These are phyloP conservation scores for Octodon degus DNA, from an alignment of 2,113 vertebrate species.

Conservation along the genomic window DNA sequence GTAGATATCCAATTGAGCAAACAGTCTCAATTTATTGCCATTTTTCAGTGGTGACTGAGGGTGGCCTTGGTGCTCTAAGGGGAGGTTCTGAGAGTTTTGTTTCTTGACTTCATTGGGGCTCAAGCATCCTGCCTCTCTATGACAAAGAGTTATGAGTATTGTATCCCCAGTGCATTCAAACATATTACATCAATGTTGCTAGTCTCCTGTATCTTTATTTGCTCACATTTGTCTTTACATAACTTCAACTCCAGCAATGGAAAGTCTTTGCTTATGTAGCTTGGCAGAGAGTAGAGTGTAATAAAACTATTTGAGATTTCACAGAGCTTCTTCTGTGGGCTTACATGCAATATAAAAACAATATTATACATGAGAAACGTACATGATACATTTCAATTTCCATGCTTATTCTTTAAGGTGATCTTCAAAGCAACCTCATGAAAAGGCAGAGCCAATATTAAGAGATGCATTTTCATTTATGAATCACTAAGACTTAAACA, in stretches of 20 bases:
- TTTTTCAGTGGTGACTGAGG: neutral
- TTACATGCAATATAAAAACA: constrained; percentile 50
- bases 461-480: neutral
- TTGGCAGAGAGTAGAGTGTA: constrained; percentile 47
- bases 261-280: constrained; percentile 58
- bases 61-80: neutral
- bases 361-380: neutral
- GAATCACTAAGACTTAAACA: neutral
- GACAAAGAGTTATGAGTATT: constrained; percentile 48
- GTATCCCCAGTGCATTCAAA: neutral
- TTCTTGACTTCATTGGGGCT: constrained; percentile 31
- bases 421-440: constrained; percentile 35
- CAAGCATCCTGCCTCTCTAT: constrained; percentile 28
- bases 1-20: neutral
- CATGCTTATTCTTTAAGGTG: neutral
- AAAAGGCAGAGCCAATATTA: constrained; percentile 19
- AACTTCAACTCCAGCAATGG: neutral
- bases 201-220: constrained; percentile 49
- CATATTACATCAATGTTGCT: constrained; percentile 46
- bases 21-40: neutral
- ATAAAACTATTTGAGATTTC: constrained; percentile 55
- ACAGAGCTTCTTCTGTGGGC: neutral
- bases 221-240: constrained; percentile 59
- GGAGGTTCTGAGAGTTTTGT: neutral
- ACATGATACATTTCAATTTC: constrained; percentile 8